A percentile compares a stretch with the other conserved stretches of the same genome.
Evolutionary conservation across 2,797 vertebrate genomes (phyloP).

Genomic region (Chanos chanos): DNA sequence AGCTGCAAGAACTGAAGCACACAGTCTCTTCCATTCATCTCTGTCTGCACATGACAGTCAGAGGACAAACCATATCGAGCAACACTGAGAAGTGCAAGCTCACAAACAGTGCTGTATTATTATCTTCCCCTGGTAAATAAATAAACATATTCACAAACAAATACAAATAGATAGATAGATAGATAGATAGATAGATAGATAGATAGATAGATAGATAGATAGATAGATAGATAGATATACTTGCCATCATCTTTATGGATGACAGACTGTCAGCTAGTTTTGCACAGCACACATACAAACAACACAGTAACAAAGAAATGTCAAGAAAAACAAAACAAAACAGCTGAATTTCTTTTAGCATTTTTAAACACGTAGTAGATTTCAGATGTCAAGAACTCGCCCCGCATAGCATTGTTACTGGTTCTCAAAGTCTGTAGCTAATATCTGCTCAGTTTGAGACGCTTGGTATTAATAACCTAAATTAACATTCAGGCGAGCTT

Average conservation of each 20-base stretch:
- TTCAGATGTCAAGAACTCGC: too few species aligned
- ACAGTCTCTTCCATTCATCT: not conserved
- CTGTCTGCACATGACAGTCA: constrained; percentile 12
- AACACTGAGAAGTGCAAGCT: not conserved
- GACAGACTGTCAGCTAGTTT: too few species aligned
- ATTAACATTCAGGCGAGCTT: constrained; percentile 9
- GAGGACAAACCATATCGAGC: not conserved
- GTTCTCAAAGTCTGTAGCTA: not conserved
- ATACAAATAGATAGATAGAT: too few species aligned
- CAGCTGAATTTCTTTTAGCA: not conserved
- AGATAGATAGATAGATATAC: too few species aligned
- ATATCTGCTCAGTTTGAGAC: constrained; percentile 5
- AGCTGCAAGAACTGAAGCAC: too few species aligned
- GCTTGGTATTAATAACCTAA: not conserved
- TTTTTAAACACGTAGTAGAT: not conserved
- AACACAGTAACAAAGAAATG: not conserved
- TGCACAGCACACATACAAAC: not conserved
- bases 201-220: too few species aligned
- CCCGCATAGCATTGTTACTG: not conserved
- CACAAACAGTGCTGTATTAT: not conserved
- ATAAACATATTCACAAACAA: too few species aligned
- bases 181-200: too few species aligned
- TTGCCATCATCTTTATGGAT: too few species aligned
- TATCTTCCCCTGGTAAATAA: too few species aligned
- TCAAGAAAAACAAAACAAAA: not conserved